These are phyloP conservation scores for Netelia inedita DNA, from an alignment of 2,888 invertebrate genomes.

Conservation along the genomic window DNA sequence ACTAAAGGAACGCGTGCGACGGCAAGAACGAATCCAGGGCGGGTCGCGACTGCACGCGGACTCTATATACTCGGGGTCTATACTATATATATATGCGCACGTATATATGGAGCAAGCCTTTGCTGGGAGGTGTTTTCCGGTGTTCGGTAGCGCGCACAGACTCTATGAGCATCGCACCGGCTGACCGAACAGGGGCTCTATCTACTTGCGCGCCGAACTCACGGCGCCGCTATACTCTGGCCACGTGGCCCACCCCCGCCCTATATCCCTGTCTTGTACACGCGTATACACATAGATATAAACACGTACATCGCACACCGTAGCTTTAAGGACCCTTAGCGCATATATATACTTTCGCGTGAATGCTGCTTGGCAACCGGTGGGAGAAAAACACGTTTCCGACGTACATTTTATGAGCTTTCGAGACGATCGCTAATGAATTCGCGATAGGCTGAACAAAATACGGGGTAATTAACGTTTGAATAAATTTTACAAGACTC, in stretches of 20 bases:
- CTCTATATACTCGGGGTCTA: slow-evolving; percentile 9
- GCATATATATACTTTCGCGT: too few relatives aligned
- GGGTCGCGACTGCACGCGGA: slow-evolving; percentile 47
- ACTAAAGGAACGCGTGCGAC: slow-evolving; percentile 54
- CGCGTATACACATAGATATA: not conserved
- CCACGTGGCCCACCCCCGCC: slow-evolving; percentile 42
- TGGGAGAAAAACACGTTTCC: too few relatives aligned
- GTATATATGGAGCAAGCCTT: not conserved
- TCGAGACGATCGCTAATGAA: too few relatives aligned
- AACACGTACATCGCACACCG: too few relatives aligned
- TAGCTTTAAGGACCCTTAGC: too few relatives aligned
- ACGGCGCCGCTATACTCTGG: slow-evolving; percentile 18
- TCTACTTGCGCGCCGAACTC: slow-evolving; percentile 56
- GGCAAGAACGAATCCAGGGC: slow-evolving; percentile 60
- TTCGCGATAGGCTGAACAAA: too few relatives aligned
- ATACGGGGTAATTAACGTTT: too few relatives aligned
- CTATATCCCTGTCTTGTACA: slow-evolving; percentile 8
- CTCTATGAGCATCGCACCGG: slow-evolving; percentile 23
- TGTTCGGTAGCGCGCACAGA: slow-evolving; percentile 20
- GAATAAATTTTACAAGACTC: too few relatives aligned
- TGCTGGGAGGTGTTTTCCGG: slow-evolving; percentile 35
- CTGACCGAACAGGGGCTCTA: slow-evolving; percentile 52
- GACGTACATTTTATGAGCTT: too few relatives aligned
- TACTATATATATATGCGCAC: slow-evolving; percentile 12
- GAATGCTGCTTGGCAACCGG: too few relatives aligned